phyloP scores from a whole-genome alignment of 2,888 invertebrate species.

The Zygaena filipendulae region DNA sequence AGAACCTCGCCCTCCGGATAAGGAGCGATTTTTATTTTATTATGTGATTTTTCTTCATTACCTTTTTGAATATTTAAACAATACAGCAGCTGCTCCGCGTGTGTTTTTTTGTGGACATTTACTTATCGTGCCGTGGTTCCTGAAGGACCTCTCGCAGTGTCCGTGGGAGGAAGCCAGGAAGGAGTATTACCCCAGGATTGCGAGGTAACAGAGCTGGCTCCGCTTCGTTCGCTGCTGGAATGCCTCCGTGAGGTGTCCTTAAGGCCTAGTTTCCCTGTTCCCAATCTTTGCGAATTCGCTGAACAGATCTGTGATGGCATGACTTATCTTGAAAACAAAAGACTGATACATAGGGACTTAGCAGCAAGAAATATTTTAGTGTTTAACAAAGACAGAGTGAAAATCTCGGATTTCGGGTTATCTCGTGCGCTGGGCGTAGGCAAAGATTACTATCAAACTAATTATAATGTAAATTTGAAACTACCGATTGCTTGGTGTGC shows the following conservation, averaged over 20 bases:
- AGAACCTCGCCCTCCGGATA: too few species aligned
- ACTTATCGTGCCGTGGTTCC: too few species aligned
- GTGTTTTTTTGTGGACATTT: too few species aligned
- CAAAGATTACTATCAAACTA: constrained; percentile 98
- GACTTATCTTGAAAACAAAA: constrained; percentile 95
- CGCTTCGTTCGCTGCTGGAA: constrained; percentile 92
- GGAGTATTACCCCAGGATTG: too few species aligned
- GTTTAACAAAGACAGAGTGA: constrained; percentile 95
- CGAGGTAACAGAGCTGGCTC: constrained; percentile 96
- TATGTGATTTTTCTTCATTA: too few species aligned
- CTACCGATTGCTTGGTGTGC: constrained; percentile 99
- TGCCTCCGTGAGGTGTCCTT: constrained; percentile 94
- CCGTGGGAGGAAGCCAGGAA: too few species aligned
- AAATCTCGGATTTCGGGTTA: constrained; percentile 98
- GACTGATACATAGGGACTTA: constrained; percentile 96
- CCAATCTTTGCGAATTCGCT: constrained; percentile 94
- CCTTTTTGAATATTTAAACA: too few species aligned
- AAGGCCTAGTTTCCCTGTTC: constrained; percentile 90
- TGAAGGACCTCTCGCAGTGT: too few species aligned
- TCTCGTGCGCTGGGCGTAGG: constrained; percentile 96
- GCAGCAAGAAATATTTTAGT: constrained; percentile 98
- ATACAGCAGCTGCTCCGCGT: too few species aligned
- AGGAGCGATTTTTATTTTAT: too few species aligned
- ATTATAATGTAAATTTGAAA: constrained; percentile 96
- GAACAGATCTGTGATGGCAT: constrained; percentile 97